These are phyloP conservation scores for Microtus ochrogaster DNA, from an alignment of 2,113 vertebrate genomes.

Conservation along the genomic window DNA sequence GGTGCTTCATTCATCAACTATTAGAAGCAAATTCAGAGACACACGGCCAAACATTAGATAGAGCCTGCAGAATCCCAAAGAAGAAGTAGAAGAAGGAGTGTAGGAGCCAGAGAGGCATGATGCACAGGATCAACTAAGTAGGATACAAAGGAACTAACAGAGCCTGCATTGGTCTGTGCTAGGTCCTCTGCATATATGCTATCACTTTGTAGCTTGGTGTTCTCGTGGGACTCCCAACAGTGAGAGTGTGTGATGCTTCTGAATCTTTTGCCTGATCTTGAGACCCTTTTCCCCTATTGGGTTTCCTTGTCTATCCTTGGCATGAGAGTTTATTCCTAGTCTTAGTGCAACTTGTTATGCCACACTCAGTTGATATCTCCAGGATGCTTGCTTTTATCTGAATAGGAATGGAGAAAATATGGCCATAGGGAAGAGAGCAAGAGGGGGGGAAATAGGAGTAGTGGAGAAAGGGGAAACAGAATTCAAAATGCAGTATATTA, in stretches of 20 bases:
- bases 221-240: background rate
- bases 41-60: background rate
- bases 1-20: background rate
- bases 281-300: background rate
- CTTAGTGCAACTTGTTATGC: background rate
- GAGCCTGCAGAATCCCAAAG: background rate
- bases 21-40: background rate
- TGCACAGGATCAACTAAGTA: background rate
- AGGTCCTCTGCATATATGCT: no score
- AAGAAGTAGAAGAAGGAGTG: background rate
- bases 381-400: background rate
- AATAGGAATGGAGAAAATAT: background rate
- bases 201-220: background rate
- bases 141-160: background rate
- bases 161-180: background rate
- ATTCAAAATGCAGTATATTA: background rate
- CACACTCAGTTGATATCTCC: background rate
- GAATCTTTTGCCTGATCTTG: background rate
- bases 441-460: fast-evolving
- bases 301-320: background rate
- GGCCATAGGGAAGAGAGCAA: background rate
- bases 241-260: background rate
- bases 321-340: background rate
- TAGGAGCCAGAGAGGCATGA: background rate
- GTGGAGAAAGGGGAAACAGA: background rate